These are phyloP conservation scores for Rhea americana DNA, from an alignment of 2,113 vertebrate genomes.

Conservation along the genomic window DNA sequence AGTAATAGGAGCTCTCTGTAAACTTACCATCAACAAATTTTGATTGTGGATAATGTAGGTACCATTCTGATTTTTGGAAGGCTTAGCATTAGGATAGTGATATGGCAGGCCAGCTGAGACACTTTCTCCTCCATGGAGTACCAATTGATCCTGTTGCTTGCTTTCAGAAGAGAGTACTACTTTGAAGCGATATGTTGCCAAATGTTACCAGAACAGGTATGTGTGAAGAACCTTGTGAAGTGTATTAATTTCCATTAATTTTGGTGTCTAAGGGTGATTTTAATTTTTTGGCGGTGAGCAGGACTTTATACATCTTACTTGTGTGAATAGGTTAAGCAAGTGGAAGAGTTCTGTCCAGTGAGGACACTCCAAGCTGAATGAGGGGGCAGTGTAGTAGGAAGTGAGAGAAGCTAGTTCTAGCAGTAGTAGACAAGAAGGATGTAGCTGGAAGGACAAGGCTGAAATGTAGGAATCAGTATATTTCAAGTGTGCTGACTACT, in stretches of 20 bases:
- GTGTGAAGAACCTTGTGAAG: not conserved
- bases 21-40: not conserved
- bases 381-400: not conserved
- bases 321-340: not conserved
- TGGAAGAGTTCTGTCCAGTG: fast-evolving
- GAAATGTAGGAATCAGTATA: not conserved
- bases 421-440: not conserved
- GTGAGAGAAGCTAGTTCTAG: not conserved
- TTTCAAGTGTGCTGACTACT: not conserved
- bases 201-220: not conserved
- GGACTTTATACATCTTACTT: not conserved
- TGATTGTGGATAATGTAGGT: not conserved
- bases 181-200: not conserved
- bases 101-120: not conserved
- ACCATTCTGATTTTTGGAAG: not conserved
- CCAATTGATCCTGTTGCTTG: not conserved
- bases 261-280: too few species aligned
- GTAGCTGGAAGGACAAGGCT: not conserved
- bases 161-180: not conserved
- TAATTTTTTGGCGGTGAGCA: not conserved
- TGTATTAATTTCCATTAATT: too few species aligned
- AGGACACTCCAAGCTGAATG: not conserved
- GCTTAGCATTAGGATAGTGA: not conserved
- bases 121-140: not conserved
- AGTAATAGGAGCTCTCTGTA: not conserved